Evolutionary conservation across 2,113 vertebrate genomes (phyloP).

Genomic region (Camelus dromedarius): DNA sequence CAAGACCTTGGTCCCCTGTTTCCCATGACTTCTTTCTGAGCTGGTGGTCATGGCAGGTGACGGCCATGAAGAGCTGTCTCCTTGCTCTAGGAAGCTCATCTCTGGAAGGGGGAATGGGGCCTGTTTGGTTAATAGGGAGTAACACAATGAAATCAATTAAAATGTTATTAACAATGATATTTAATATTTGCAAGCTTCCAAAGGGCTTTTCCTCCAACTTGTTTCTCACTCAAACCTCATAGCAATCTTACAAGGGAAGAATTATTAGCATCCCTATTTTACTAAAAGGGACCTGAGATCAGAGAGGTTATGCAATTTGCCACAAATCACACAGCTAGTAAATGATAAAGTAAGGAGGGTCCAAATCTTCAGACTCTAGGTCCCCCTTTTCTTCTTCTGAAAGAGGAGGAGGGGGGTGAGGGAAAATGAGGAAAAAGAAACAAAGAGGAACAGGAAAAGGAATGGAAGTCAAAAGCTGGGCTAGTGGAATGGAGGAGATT

Average conservation of each 20-base stretch:
- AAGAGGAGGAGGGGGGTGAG: background rate
- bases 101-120: constrained; percentile 62
- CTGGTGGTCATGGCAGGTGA: background rate
- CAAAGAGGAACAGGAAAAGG: background rate
- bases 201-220: background rate
- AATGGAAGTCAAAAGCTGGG: background rate
- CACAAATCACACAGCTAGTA: constrained; percentile 49
- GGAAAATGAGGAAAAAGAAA: background rate
- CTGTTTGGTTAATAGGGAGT: background rate
- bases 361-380: background rate
- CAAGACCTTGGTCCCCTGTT: background rate
- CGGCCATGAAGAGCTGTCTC: constrained; percentile 34
- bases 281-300: background rate
- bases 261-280: background rate
- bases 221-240: constrained; percentile 20
- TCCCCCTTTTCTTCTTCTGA: background rate
- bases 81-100: constrained; percentile 67
- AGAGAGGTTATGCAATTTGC: constrained; percentile 24
- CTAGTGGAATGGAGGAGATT: background rate
- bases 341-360: background rate
- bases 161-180: background rate
- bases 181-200: background rate
- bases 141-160: background rate
- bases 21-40: constrained; percentile 32
- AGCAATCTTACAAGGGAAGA: background rate